Percentiles rank a stretch among this genome's conserved stretches.
Conservation (phyloP, 1,140 invertebrate species). For the Drosophila saltans region DNA sequence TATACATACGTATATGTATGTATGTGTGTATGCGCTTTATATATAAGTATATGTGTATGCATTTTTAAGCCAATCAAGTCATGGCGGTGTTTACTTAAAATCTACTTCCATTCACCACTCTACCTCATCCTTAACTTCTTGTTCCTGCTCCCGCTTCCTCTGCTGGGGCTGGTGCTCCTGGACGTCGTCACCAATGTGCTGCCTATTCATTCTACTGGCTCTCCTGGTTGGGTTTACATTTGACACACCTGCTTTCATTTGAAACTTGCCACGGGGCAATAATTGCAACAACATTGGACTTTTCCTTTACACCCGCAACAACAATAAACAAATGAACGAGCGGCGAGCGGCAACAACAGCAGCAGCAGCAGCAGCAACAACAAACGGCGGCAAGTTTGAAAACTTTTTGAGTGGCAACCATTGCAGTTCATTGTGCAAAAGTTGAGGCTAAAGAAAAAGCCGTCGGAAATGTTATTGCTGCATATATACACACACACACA, state of each 20-base stretch:
- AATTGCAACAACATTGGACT: constrained; percentile 67
- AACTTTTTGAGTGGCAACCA: constrained; percentile 65
- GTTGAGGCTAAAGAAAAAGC: constrained; percentile 16
- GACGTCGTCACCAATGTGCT: no score
- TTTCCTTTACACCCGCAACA: constrained; percentile 55
- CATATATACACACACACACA: neutral
- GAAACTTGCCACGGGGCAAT: constrained; percentile 69
- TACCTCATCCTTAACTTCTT: neutral
- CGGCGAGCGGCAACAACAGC: constrained; percentile 14
- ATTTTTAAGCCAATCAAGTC: constrained; percentile 75
- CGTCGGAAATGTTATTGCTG: constrained; percentile 42
- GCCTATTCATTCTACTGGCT: constrained; percentile 18
- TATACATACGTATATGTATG: constrained; percentile 45
- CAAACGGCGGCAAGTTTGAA: constrained; percentile 49
- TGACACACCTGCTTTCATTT: constrained; percentile 81
- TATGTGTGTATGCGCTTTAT: constrained; percentile 44
- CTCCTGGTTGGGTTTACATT: constrained; percentile 69
- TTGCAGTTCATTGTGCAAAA: constrained; percentile 59
- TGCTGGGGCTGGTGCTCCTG: no score
- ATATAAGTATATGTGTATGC: constrained; percentile 58
- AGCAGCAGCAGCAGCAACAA: constrained; percentile 11
- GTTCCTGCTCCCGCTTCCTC: neutral
- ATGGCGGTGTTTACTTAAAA: constrained; percentile 62
- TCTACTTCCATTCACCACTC: constrained; percentile 7
- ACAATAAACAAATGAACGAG: constrained; percentile 57